Base-by-base conservation (phyloP, 2,113 vertebrate species). In the Misgurnus mizolepis region DNA sequence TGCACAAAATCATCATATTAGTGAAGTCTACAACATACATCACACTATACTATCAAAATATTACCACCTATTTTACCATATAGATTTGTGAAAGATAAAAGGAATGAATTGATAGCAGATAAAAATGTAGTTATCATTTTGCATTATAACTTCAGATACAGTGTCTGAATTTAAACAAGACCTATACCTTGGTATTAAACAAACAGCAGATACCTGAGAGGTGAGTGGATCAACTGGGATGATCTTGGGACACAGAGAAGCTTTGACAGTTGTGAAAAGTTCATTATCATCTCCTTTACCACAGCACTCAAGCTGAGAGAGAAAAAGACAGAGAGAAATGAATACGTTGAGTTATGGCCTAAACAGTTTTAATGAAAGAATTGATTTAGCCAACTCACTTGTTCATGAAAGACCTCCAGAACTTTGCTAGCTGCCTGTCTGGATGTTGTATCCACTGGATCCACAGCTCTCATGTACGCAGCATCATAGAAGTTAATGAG, bases 401-500 rank as follows among this genome's bases (percentile, higher is more conserved):
- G 93, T 90, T 95, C 91, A 17, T 99, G 97, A 73, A 97, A 97
- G 76, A 92, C 94, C 87, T 93, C 94, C 84, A 98, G 92, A 39
- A 97, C 95, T 0, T 92, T 4, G 56, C 80, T 79, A 0, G 91
- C 93, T 0, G 94, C 91, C 0, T 87, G 50, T 0, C 75, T 89
- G 1, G 0, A 80, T 17, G 0, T 0, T 0, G 2, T 61, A 0
- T 7, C 17, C 14, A 80, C 72, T 7, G 83, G 83, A 69, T 84
- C 86, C 0, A 88, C 34, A 84, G 92, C 50, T 88, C 90, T 84
- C 22, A 90, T 72, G 27, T 95, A 92, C 0, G 95, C 93, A 4
- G 90, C 88, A 81, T 98, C 95, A 0, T 99, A 99, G 91, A 94
- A 98, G 87, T 88, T 93, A 82, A 94, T 95, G 90, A 98, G 91